Evolutionary conservation across 2,113 vertebrate species (phyloP).

Genomic region (Nesogale talazaci): DNA sequence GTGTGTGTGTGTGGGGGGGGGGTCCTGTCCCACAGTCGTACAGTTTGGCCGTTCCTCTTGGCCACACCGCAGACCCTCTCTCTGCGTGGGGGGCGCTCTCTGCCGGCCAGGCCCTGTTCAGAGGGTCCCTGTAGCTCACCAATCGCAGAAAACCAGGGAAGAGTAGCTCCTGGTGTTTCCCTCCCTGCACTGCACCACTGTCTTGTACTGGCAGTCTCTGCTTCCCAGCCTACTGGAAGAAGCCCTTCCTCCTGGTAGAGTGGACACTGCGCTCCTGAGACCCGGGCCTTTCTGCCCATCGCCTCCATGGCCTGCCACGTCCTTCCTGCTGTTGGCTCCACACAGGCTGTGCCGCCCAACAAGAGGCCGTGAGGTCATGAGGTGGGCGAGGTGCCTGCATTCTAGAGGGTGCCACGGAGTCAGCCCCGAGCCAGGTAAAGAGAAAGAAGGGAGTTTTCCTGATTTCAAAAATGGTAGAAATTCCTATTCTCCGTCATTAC

Average conservation of each 20-base stretch:
- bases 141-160: not conserved
- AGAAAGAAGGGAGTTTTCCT: not conserved
- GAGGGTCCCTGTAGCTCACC: too few species aligned
- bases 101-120: not conserved
- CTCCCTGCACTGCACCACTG: not conserved
- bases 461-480: not conserved
- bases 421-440: not conserved
- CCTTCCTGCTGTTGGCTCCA: not conserved
- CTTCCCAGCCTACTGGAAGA: not conserved
- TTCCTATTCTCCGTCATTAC: not conserved
- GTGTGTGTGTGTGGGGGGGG: too few species aligned
- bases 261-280: rapidly evolving
- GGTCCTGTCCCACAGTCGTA: not conserved
- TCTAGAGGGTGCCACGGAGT: not conserved
- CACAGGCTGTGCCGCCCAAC: not conserved
- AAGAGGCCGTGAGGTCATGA: not conserved
- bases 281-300: not conserved
- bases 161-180: not conserved
- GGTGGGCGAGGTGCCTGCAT: not conserved
- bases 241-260: not conserved
- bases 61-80: not conserved
- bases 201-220: not conserved
- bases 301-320: not conserved
- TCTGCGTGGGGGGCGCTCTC: not conserved
- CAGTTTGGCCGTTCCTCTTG: not conserved